These are phyloP conservation scores for Lepus timidus DNA, from an alignment of 2,113 vertebrate species.

Conservation along the genomic window DNA sequence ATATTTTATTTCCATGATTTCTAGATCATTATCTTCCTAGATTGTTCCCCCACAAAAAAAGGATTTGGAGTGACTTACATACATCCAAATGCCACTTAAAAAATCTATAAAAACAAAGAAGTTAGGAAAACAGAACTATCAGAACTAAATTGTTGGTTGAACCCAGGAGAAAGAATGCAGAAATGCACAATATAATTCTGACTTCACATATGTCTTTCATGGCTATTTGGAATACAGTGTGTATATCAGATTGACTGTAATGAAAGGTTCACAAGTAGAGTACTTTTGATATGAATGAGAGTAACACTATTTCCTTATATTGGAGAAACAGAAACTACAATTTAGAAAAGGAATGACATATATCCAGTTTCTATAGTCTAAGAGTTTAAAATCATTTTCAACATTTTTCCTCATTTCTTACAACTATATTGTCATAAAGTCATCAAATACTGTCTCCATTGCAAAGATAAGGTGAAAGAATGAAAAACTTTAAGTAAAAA, in stretches of 20 bases:
- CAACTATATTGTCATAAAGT: background rate
- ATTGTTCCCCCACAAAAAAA: background rate
- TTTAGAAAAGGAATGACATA: background rate
- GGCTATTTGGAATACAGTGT: background rate
- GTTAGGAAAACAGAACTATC: background rate
- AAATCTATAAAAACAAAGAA: background rate
- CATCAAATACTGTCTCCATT: background rate
- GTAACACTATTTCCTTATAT: conserved; percentile 11
- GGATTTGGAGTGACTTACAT: background rate
- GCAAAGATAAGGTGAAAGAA: background rate
- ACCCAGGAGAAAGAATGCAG: background rate
- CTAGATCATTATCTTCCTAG: background rate
- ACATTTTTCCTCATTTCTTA: background rate
- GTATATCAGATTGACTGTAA: background rate
- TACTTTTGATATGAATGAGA: background rate
- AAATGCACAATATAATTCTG: background rate
- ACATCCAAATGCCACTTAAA: conserved; percentile 27
- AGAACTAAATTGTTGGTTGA: background rate
- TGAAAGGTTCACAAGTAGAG: background rate
- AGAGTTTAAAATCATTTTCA: conserved; percentile 16
- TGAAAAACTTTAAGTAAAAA: background rate
- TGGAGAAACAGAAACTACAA: background rate
- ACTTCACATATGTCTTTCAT: background rate
- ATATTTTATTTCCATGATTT: conserved; percentile 26
- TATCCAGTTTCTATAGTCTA: background rate